Conservation (phyloP, 2,113 vertebrate species). For the Poecilia latipinna region DNA sequence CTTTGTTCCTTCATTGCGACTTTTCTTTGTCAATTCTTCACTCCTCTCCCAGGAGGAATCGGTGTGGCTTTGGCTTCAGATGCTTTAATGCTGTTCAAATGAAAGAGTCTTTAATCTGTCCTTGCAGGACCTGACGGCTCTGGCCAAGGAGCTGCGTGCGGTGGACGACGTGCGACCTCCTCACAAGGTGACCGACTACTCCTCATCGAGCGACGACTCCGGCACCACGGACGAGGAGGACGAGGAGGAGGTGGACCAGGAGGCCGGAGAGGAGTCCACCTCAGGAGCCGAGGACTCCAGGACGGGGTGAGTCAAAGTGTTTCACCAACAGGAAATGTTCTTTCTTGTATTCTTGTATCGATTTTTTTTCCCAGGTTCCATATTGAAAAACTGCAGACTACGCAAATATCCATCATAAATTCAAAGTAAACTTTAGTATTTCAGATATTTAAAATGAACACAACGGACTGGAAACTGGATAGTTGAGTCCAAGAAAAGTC, state of each 20-base stretch:
- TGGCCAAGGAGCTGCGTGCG: constrained; percentile 95
- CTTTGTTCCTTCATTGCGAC: too few species aligned
- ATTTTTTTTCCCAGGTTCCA: neutral
- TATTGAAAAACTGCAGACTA: neutral
- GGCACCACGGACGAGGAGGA: constrained; percentile 97
- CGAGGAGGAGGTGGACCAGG: constrained; percentile 95
- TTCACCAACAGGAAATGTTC: neutral
- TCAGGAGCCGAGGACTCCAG: constrained; percentile 93
- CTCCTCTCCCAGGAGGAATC: neutral
- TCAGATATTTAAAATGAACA: neutral
- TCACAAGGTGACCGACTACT: constrained; percentile 97
- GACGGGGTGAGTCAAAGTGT: constrained; percentile 80
- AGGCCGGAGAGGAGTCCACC: constrained; percentile 91
- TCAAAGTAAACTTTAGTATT: neutral
- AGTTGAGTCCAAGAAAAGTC: neutral
- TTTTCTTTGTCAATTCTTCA: too few species aligned
- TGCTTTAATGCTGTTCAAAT: neutral
- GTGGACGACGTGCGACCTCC: constrained; percentile 93
- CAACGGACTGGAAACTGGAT: neutral
- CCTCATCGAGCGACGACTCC: constrained; percentile 97
- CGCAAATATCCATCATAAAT: neutral
- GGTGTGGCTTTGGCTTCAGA: neutral
- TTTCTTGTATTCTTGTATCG: too few species aligned
- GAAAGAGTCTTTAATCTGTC: neutral
- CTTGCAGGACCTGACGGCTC: constrained; percentile 90